Evolutionary conservation across 2,888 invertebrate species (phyloP), one percentile per base, ranked within the genome.

Genomic region (Phrixothrix hirtus): DNA sequence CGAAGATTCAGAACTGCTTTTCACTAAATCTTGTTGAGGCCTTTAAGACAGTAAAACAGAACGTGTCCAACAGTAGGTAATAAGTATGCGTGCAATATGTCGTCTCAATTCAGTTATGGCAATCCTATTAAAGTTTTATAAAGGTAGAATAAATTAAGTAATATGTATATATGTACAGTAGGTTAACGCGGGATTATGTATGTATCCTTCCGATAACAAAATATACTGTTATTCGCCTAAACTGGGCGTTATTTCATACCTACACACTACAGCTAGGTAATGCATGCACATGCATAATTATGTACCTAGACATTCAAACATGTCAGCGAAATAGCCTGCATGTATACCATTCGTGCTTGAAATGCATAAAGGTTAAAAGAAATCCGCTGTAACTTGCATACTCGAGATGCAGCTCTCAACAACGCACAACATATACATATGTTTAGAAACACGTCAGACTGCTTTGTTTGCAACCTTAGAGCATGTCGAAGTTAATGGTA

Each of bases 361-460:
- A 45, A 5, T 15, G 34, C 14, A 34, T n/a, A n/a, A n/a, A n/a
- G n/a, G n/a, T n/a, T n/a, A n/a, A n/a, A 34, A 32, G 3, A 43
- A 32, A 15, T 32, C 3, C 25, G 30, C 14, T 7, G 34, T n/a
- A 34, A 43, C 34, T 16, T 35, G 35, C 35, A 35, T 35, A 16
- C 44, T 29, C 21, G 37, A 45, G 36, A 45, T 37, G 45, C 45
- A 45, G 34, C 43, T 35, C 4, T 7, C 7, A 34, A 34, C 34
- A 35, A 43, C 34, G 46, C 46, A 31, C 38, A 37, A 36, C 47
- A 39, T 27, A 27, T n/a, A n/a, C n/a, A n/a, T 41, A 16, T 37
- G 39, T 39, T 48, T 48, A 48, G 41, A 48, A 48, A 48, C 48
- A 48, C 35, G 48, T 39, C 48, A 39, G 35, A 41, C 41, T 30